Conservation (phyloP, 30 jellyfish, hydroid and myxozoan species). For the Turritopsis rubra region DNA sequence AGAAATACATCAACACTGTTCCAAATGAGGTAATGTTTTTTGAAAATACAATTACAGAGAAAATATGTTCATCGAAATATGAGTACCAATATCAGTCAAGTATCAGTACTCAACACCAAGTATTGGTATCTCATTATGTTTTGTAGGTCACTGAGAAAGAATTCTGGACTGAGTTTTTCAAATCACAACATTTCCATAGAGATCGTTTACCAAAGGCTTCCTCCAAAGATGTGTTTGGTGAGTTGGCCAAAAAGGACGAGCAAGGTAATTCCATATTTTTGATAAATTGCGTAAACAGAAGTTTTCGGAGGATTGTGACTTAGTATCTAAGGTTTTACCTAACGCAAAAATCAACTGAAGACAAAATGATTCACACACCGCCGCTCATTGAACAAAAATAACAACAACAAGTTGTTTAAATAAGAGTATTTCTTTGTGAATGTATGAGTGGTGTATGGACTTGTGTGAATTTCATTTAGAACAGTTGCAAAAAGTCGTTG, state of each 20-base stretch:
- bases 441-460: too few relatives aligned
- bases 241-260: conserved; percentile 78
- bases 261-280: conserved; percentile 27
- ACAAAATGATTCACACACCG: too few relatives aligned
- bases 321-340: background rate
- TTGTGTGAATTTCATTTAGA: background rate
- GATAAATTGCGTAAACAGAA: background rate
- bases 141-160: conserved; percentile 72
- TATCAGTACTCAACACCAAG: too few relatives aligned
- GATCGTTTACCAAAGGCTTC: conserved; percentile 60
- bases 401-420: too few relatives aligned
- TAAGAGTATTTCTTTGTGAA: too few relatives aligned
- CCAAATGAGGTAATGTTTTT: conserved; percentile 63
- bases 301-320: too few relatives aligned
- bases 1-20: conserved; percentile 60
- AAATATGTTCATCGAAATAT: background rate
- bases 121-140: background rate
- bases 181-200: conserved; percentile 91
- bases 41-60: background rate
- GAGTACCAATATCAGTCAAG: too few relatives aligned
- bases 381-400: too few relatives aligned
- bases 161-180: conserved; percentile 93
- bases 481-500: conserved; percentile 35
- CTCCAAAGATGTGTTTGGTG: conserved; percentile 81
- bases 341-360: too few relatives aligned